Evolutionary conservation across 2,797 vertebrate species (phyloP).

Genomic region (Sebastes taczanowskii): DNA sequence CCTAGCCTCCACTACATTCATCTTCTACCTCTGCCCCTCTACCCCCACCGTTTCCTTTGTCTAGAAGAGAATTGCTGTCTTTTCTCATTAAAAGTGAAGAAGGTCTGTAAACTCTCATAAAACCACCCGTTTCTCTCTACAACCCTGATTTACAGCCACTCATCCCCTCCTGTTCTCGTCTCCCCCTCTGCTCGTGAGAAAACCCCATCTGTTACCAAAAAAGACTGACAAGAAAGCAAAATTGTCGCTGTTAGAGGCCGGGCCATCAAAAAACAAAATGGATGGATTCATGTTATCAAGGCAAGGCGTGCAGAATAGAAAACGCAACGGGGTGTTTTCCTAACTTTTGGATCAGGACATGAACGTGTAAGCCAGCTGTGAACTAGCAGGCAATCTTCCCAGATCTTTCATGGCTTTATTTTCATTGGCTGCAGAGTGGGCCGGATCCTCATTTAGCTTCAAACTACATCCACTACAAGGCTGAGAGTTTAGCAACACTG

Average conservation of each 20-base stretch:
- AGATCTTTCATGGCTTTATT: constrained; percentile 61
- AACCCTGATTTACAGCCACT: constrained; percentile 67
- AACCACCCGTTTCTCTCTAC: constrained; percentile 59
- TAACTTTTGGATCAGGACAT: constrained; percentile 62
- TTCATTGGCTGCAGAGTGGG: constrained; percentile 58
- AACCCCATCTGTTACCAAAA: constrained; percentile 69
- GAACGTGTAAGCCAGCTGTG: constrained; percentile 63
- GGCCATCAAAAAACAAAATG: constrained; percentile 30
- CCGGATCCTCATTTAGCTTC: constrained; percentile 28
- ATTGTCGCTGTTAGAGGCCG: constrained; percentile 19
- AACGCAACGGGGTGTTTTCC: constrained; percentile 59
- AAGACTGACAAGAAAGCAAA: constrained; percentile 49
- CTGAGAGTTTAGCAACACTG: constrained; percentile 13
- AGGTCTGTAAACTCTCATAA: constrained; percentile 75
- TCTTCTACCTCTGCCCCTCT: constrained; percentile 2
- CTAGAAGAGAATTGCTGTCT: constrained; percentile 51
- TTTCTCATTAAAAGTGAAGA: constrained; percentile 72
- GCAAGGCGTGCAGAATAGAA: constrained; percentile 38
- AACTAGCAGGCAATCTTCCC: constrained; percentile 62
- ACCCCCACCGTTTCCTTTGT: constrained; percentile 37
- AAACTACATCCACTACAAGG: constrained; percentile 33
- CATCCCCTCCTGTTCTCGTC: constrained; percentile 3
- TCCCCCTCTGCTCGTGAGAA: constrained; percentile 29
- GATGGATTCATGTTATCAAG: constrained; percentile 45
- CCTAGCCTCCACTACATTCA: background rate